Evolutionary conservation across 2,797 vertebrate species (phyloP).

Genomic region (Characodon lateralis): DNA sequence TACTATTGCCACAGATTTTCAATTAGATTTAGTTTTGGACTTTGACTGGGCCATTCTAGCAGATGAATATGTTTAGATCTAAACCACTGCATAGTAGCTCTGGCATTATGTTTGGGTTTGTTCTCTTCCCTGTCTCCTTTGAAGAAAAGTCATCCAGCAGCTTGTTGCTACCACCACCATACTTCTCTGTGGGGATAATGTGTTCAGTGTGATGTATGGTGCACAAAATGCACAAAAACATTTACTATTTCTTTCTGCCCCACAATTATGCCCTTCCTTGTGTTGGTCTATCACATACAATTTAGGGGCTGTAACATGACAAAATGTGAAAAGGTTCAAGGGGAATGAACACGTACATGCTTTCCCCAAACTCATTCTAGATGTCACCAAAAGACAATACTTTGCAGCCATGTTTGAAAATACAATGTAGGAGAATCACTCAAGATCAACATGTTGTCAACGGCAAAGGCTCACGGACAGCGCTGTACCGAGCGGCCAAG

Average conservation of each 20-base stretch:
- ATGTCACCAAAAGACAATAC: too few relatives aligned
- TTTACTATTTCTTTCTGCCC: too few relatives aligned
- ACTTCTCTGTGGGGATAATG: not conserved
- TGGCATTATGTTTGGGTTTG: too few relatives aligned
- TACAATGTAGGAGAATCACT: conserved; percentile 2
- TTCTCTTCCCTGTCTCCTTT: too few relatives aligned
- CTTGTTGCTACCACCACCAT: not conserved
- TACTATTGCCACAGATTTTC: too few relatives aligned
- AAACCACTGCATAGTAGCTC: not conserved
- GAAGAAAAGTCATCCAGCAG: too few relatives aligned
- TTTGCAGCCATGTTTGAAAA: conserved; percentile 11
- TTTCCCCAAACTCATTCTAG: not conserved
- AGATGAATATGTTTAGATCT: not conserved
- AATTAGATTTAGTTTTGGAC: too few relatives aligned
- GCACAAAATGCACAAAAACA: too few relatives aligned
- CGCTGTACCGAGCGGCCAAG: conserved; percentile 70
- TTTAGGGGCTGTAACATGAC: not conserved
- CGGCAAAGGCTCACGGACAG: conserved; percentile 47
- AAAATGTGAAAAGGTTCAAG: too few relatives aligned
- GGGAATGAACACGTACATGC: too few relatives aligned
- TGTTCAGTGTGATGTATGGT: not conserved
- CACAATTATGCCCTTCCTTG: too few relatives aligned
- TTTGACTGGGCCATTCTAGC: not conserved
- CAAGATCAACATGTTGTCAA: conserved; percentile 20
- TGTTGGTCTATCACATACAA: too few relatives aligned